Base-by-base conservation (phyloP, 37 sponge, comb jelly and placozoan genomes). In the Chondrilla cf. caribensis region DNA sequence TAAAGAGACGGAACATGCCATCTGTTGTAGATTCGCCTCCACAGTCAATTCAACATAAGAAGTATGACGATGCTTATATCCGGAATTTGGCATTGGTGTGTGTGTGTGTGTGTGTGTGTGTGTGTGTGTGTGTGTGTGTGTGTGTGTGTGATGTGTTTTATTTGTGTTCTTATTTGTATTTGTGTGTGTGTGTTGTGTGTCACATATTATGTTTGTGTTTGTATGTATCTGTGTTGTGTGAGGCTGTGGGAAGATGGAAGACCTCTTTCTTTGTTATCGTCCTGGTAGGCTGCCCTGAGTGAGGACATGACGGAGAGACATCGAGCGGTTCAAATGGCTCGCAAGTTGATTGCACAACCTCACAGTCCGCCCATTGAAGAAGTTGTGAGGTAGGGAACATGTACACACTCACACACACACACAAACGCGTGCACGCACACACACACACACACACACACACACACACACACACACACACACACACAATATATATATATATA, bases 331-430 rank as follows among this genome's bases (percentile, higher is more conserved):
- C 85, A 87, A 55, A 35, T 81, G 18, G 85, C 85, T 0, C 85
- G 97, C 66, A 96, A 90, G 47, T 87, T 96, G 54, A 68, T 96
- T 35, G 91, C 95, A 21, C 87, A 90, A 67, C 89, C 89, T 55
- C 84, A 89, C 68, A 89, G 90, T 41, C 97, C 97, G 24, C 97
- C 97, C 8, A 93, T 96, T 29, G 87, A 96, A 42, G 86, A 89
- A 35, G 70, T 95, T 24, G 87, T 95, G 24, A 84, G 71, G 89
- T 95, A 54, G 71, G 89, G 77, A 40, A 11, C 2, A 29, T 62
- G 29, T 28, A 19, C 51, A 47, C 51, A 47, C 51, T 14, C 51
- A 47, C 51, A 47, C 51, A 47, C 51, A 47, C 51, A 47, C 51
- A 47, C 51, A 47, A 6, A 47, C 51, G 11, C 51, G 11, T 11